Percentiles rank a stretch among this genome's conserved stretches.
phyloP scores from a whole-genome alignment of 2,797 vertebrate genomes.

The Sebastes vulpes region DNA sequence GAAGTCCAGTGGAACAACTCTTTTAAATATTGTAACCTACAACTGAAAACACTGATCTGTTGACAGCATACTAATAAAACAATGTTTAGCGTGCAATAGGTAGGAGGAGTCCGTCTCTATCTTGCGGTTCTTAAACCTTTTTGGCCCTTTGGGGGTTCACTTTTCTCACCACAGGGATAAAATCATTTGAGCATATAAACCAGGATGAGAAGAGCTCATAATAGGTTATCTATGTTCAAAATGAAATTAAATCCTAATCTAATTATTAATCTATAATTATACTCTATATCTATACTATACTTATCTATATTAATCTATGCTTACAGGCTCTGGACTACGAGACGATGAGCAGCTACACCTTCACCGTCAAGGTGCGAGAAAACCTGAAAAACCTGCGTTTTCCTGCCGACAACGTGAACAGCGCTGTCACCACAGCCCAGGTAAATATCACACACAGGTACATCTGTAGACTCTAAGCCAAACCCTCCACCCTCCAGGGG shows the following conservation, averaged over 20 bases:
- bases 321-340: slow-evolving; percentile 89
- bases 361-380: slow-evolving; percentile 88
- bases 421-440: slow-evolving; percentile 74
- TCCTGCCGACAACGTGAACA: slow-evolving; percentile 74
- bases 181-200: neutral
- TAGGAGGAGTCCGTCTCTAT: neutral
- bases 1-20: neutral
- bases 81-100: neutral
- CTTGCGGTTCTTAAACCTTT: neutral
- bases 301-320: no score
- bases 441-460: slow-evolving; percentile 29
- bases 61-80: neutral
- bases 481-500: no score
- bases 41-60: neutral
- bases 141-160: neutral
- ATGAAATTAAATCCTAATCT: neutral
- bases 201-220: neutral
- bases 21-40: neutral
- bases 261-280: no score
- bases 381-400: slow-evolving; percentile 61
- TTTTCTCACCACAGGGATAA: neutral
- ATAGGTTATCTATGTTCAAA: neutral
- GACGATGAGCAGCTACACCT: slow-evolving; percentile 78
- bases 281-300: no score
- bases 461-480: neutral